Conservation (phyloP, 2,797 vertebrate genomes). For the Octomys mimax region DNA sequence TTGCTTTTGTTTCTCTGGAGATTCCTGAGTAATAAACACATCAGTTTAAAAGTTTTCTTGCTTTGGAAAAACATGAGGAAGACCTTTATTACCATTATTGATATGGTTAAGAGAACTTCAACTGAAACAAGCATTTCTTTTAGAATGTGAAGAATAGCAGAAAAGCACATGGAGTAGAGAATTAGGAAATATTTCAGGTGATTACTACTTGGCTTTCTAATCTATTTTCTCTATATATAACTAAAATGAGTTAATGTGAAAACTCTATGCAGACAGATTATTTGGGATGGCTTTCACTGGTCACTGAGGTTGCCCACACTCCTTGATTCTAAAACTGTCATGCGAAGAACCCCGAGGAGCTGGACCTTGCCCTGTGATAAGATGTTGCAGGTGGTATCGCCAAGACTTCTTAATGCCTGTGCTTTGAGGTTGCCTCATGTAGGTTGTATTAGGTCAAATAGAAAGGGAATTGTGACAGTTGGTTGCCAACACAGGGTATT, state of each 20-base stretch:
- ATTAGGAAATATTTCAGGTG: no score
- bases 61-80: no score
- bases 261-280: neutral
- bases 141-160: no score
- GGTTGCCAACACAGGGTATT: neutral
- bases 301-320: neutral
- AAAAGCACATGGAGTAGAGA: no score
- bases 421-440: neutral
- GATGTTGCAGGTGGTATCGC: accelerated
- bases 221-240: no score
- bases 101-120: no score
- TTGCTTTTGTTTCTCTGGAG: neutral
- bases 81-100: no score
- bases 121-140: no score
- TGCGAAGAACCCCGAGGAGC: neutral
- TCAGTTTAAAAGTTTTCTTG: no score
- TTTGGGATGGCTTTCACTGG: neutral
- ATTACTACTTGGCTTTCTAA: no score
- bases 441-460: neutral
- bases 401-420: neutral
- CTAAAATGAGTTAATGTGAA: no score
- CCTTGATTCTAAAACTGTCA: no score
- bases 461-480: neutral
- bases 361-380: neutral
- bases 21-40: neutral